Percentiles rank a stretch among this genome's conserved stretches.
These are phyloP conservation scores for Motacilla alba DNA, from an alignment of 2,113 vertebrate species.

Conservation along the genomic window DNA sequence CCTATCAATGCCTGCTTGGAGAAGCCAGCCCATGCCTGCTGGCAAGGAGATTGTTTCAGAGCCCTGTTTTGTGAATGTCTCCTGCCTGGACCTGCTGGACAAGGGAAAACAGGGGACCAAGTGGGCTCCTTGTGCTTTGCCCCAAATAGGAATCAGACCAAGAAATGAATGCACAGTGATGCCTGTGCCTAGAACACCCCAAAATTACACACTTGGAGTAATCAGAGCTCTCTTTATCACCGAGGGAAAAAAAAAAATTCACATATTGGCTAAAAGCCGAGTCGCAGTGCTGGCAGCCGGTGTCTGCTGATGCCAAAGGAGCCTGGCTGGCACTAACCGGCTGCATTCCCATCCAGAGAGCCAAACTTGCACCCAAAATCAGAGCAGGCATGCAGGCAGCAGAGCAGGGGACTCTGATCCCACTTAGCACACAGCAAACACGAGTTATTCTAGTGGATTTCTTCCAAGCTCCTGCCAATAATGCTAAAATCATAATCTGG, in stretches of 20 bases:
- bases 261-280: background rate
- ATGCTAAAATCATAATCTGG: background rate
- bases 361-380: background rate
- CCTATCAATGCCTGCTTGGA: background rate
- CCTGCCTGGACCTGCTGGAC: background rate
- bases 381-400: background rate
- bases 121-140: background rate
- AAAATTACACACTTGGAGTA: background rate
- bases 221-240: background rate
- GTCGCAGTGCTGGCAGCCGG: background rate
- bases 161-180: fast-evolving
- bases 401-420: background rate
- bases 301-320: background rate
- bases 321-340: background rate
- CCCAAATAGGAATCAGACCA: background rate
- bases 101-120: background rate
- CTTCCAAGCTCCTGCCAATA: background rate
- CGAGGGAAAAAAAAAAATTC: background rate
- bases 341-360: background rate
- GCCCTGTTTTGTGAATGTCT: background rate
- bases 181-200: background rate
- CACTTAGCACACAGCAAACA: background rate
- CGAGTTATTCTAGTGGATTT: background rate
- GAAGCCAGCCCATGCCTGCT: background rate
- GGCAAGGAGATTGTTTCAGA: background rate